phyloP scores from a whole-genome alignment of 1,140 invertebrate species.

The Pomacea maculata region DNA sequence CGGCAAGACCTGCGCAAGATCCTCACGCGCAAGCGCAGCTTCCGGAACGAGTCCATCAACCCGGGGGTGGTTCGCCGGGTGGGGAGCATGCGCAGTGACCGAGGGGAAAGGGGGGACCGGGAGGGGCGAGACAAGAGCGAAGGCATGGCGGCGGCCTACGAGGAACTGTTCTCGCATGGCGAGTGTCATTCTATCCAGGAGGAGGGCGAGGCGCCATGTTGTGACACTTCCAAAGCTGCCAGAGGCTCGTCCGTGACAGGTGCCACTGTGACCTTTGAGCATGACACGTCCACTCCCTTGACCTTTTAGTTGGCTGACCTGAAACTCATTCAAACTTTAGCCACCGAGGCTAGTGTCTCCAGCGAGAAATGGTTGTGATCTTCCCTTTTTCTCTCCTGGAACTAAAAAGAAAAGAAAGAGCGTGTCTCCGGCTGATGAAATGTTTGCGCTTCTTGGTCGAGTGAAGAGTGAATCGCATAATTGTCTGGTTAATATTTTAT shows the following conservation, averaged over 20 bases:
- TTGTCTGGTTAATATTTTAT: too few species aligned
- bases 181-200: slow-evolving; percentile 24
- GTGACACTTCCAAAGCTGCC: not conserved
- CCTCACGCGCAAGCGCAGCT: slow-evolving; percentile 27
- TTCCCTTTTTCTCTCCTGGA: not conserved
- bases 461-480: too few species aligned
- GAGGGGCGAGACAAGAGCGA: not conserved
- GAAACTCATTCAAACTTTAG: not conserved
- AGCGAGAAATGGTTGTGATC: not conserved
- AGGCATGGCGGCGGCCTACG: not conserved
- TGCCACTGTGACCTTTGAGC: not conserved
- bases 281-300: not conserved
- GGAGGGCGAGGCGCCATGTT: not conserved
- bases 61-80: not conserved
- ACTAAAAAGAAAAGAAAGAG: not conserved
- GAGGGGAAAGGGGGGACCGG: not conserved
- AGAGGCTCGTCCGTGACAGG: not conserved
- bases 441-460: too few species aligned
- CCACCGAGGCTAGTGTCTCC: not conserved
- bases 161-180: slow-evolving; percentile 5
- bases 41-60: slow-evolving; percentile 15
- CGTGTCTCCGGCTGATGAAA: too few species aligned
- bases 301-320: not conserved
- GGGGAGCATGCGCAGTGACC: slow-evolving; percentile 10
- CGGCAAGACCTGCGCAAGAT: slow-evolving; percentile 51